Evolutionary conservation across 2,888 invertebrate species (phyloP), one percentile per base, ranked within the genome.

Genomic region (Slavum lentiscoides): DNA sequence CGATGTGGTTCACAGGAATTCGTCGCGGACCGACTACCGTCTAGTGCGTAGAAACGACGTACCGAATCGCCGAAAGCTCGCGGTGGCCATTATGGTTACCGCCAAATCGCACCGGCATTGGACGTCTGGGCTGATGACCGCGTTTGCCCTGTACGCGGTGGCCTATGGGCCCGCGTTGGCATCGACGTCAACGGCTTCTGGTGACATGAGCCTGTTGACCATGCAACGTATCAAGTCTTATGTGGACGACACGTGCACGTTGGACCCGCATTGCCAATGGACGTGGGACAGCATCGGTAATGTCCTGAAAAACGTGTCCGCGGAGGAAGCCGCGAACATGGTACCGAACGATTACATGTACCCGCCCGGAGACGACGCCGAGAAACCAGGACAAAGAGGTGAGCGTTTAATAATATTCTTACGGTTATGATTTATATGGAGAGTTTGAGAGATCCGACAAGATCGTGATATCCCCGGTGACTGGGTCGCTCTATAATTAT

Each of bases 191-290:
- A 67, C 75, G 43, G 58, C 58, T 19, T 39, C 23, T 23, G 75
- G 55, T 9, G 62, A 80, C 39, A 80, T 80, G 77, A 70, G 70
- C 19, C 62, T 80, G 39, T 62, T 69, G 77, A 70, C 17, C 30
- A 80, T 80, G 77, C 77, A 80, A 39, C 77, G 77, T 19, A 69
- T 80, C 23, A 80, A 80, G 43, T 80, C 77, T 23, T 80, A 70
- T 55, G 77, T 80, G 64, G 77, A 80, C 69, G 77, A 80, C 39
- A 70, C 77, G 69, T 80, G 77, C 39, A 70, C 77, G 15, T 8
- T 80, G 62, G 77, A 80, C 23, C 77, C 77, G 37, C 77, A 80
- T 55, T 80, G 77, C 43, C 77, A 80, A 39, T 80, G 77, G 77
- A 43, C 62, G 61, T 80, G 77, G 77, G 77, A 70, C 70, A 62